Evolutionary conservation across 2,888 invertebrate species (phyloP).

Genomic region (Ctena decussata): DNA sequence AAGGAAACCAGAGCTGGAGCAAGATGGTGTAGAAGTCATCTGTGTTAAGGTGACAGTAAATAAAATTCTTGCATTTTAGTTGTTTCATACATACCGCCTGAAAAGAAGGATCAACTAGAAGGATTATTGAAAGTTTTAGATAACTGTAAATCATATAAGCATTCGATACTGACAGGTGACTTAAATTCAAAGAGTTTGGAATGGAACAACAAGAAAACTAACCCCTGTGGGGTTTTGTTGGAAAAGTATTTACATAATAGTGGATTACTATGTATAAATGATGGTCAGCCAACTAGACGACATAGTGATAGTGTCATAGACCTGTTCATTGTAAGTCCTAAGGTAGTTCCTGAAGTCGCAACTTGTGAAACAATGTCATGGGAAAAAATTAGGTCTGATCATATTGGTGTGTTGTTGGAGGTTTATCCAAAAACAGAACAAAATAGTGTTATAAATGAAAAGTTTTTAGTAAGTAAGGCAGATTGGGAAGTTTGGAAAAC

Average conservation of each 20-base stretch:
- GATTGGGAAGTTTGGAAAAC: neutral
- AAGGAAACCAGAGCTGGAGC: neutral
- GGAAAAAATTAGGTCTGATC: slow-evolving; percentile 4
- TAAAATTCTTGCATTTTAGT: neutral
- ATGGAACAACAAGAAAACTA: neutral
- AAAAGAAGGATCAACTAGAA: neutral
- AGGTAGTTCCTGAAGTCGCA: neutral
- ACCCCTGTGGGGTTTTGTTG: neutral
- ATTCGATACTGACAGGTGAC: neutral
- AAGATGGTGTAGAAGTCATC: neutral
- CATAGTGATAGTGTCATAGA: slow-evolving; percentile 11
- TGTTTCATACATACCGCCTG: neutral
- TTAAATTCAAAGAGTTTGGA: neutral
- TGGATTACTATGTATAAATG: neutral
- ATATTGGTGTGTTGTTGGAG: neutral
- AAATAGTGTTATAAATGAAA: neutral
- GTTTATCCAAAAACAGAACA: neutral
- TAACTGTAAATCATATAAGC: neutral
- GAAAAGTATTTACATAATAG: neutral
- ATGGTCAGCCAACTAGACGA: slow-evolving; percentile 9
- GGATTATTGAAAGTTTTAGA: neutral
- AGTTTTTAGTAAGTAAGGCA: slow-evolving; percentile 4
- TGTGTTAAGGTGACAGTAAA: neutral
- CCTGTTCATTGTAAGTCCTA: slow-evolving; percentile 3
- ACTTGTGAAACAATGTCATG: slow-evolving; percentile 7